Percentiles rank a stretch among this genome's conserved stretches.
Conservation (phyloP, 2,888 invertebrate species). For the Cloeon dipterum region DNA sequence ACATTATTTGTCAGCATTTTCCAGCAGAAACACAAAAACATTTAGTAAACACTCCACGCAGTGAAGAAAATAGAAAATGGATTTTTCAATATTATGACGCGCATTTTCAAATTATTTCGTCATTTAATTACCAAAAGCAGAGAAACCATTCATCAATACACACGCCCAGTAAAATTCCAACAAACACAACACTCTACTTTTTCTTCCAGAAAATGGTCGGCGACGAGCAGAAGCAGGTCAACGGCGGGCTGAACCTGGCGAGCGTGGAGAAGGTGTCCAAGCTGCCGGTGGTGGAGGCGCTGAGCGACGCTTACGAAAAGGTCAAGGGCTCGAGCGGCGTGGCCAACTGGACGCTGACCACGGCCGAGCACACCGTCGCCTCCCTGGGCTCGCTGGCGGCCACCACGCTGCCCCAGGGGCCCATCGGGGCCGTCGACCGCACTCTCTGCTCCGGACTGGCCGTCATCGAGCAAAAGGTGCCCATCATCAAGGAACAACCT, state of each 20-base stretch:
- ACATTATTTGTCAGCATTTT: too few relatives aligned
- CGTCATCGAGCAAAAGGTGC: constrained; percentile 37
- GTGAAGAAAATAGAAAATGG: too few relatives aligned
- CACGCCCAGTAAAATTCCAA: too few relatives aligned
- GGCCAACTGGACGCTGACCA: constrained; percentile 41
- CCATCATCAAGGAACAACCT: constrained; percentile 36
- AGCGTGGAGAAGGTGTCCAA: constrained; percentile 7
- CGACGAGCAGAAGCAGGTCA: too few relatives aligned
- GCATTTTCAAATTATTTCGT: too few relatives aligned
- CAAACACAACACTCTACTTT: too few relatives aligned
- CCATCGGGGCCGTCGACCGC: constrained; percentile 35
- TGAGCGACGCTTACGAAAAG: constrained; percentile 27
- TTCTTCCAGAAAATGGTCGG: too few relatives aligned
- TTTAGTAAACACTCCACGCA: too few relatives aligned
- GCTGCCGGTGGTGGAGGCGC: constrained; percentile 14
- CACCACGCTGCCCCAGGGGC: constrained; percentile 27
- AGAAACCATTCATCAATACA: too few relatives aligned
- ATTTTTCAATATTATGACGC: too few relatives aligned
- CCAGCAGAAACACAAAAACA: too few relatives aligned
- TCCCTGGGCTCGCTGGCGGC: constrained; percentile 16
- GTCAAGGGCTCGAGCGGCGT: constrained; percentile 37
- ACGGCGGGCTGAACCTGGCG: constrained; percentile 5
- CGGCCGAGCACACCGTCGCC: constrained; percentile 31
- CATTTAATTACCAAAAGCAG: too few relatives aligned
- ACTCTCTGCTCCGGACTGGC: constrained; percentile 39